Evolutionary conservation across 2,113 vertebrate genomes (phyloP).

Genomic region (Cathartes aura): DNA sequence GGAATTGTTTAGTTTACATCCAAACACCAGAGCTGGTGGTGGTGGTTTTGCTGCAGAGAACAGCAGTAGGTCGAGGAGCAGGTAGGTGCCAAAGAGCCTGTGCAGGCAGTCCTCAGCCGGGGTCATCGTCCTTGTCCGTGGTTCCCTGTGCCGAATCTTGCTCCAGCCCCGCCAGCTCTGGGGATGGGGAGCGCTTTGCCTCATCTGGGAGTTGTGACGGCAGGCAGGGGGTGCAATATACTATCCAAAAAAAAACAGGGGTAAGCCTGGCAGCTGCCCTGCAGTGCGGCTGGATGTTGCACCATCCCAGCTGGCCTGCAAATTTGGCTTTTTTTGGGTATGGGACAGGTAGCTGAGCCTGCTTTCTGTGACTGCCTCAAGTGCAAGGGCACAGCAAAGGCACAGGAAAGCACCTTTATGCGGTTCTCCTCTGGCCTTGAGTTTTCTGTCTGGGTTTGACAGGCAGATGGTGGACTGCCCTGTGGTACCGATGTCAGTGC

Average conservation of each 20-base stretch:
- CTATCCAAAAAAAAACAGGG: background rate
- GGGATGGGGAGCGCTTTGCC: background rate
- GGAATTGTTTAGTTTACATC: background rate
- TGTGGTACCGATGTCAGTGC: rapidly evolving
- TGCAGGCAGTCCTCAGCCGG: background rate
- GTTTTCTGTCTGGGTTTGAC: background rate
- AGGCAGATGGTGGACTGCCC: too few relatives aligned
- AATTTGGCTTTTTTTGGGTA: background rate
- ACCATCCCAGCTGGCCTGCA: background rate
- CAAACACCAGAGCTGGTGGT: background rate
- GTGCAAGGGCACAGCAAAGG: background rate
- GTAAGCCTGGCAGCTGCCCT: background rate
- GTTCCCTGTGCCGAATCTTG: background rate
- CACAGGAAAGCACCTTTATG: background rate
- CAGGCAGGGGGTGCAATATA: rapidly evolving
- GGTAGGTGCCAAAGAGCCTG: background rate
- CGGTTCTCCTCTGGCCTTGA: rapidly evolving
- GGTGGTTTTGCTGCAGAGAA: background rate
- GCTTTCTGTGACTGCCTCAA: background rate
- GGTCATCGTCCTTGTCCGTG: background rate
- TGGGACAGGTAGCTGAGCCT: background rate
- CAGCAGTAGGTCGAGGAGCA: rapidly evolving
- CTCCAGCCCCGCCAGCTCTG: background rate
- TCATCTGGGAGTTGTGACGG: rapidly evolving
- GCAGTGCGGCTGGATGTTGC: background rate